Evolutionary conservation across 2,113 vertebrate species (phyloP), one percentile per base, ranked within the genome.

Genomic region (Lepus americanus): DNA sequence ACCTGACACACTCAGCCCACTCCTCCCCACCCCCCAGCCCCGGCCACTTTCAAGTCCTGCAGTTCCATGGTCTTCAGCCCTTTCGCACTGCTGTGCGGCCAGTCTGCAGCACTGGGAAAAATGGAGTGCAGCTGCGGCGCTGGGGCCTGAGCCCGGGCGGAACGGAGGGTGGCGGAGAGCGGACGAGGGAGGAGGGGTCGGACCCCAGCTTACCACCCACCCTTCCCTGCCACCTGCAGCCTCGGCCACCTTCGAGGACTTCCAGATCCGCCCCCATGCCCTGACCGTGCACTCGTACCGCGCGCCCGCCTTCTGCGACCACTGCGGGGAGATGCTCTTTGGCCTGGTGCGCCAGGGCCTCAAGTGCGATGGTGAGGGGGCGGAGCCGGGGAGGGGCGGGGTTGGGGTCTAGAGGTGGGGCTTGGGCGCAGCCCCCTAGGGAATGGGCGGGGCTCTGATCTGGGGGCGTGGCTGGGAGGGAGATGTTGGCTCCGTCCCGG

Each of bases 301-400:
- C 0, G 99, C 99, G 0, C 99, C 99, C 0, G 99, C 99, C 44
- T 99, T 99, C 98, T 99, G 99, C 6, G 99, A 99, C 95, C 99
- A 99, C 97, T 99, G 99, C 2, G 99, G 99, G 9, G 99, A 99
- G 97, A 99, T 99, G 99, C 98, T 99, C 69, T 99, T 99, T 0
- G 99, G 99, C 27, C 94, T 99, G 29, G 99, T 99, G 95, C 98
- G 99, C 90, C 99, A 99, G 95, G 99, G 99, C 1, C 99, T 99
- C 64, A 99, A 99, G 96, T 99, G 99, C 70, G 99, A 99, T 0
- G 99, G 99, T 99, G 93, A 98, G 98, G 12, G 7, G 39, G 29
- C 3, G 13, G 85, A 27, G 27, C 29, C 1, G 20, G 59, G 67
- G 9, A 39, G 36, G 6, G 44, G 84, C 4, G 51, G 39, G 33